Evolutionary conservation across 1,140 invertebrate genomes (phyloP).

Genomic region (Pseudomyrmex gracilis): DNA sequence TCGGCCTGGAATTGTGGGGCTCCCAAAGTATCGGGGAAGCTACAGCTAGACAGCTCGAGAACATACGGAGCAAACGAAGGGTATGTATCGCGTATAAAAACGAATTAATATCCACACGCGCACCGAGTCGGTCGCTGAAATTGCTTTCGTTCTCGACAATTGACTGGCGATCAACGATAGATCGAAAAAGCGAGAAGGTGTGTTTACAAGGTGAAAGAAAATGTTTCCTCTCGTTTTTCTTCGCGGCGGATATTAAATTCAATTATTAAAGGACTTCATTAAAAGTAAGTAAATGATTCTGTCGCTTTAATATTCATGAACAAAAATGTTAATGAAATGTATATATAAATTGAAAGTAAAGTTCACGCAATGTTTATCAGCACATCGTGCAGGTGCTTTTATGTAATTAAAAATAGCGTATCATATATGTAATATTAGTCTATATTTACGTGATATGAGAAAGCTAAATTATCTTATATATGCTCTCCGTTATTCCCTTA

Average conservation of each 20-base stretch:
- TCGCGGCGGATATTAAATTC: no score
- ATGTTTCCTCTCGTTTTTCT: neutral
- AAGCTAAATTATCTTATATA: slow-evolving; percentile 10
- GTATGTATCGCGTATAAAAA: slow-evolving; percentile 87
- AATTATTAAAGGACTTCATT: slow-evolving; percentile 3
- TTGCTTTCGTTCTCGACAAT: slow-evolving; percentile 27
- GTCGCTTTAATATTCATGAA: neutral
- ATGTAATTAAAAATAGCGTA: slow-evolving; percentile 18
- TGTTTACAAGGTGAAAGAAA: neutral
- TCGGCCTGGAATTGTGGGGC: slow-evolving; percentile 97
- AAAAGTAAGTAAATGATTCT: neutral
- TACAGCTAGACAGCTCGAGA: slow-evolving; percentile 95
- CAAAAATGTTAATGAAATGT: slow-evolving; percentile 3
- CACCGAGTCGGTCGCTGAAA: slow-evolving; percentile 3
- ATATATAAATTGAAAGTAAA: neutral
- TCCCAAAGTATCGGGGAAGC: slow-evolving; percentile 98
- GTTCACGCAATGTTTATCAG: neutral
- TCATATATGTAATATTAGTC: neutral
- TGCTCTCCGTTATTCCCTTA: neutral
- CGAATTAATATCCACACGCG: slow-evolving; percentile 24
- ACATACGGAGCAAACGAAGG: slow-evolving; percentile 96
- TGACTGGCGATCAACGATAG: neutral
- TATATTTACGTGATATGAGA: slow-evolving; percentile 5
- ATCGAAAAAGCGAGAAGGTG: neutral
- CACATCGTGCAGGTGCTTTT: neutral